phyloP scores from a whole-genome alignment of 2,113 vertebrate genomes.

The Mellivora capensis region DNA sequence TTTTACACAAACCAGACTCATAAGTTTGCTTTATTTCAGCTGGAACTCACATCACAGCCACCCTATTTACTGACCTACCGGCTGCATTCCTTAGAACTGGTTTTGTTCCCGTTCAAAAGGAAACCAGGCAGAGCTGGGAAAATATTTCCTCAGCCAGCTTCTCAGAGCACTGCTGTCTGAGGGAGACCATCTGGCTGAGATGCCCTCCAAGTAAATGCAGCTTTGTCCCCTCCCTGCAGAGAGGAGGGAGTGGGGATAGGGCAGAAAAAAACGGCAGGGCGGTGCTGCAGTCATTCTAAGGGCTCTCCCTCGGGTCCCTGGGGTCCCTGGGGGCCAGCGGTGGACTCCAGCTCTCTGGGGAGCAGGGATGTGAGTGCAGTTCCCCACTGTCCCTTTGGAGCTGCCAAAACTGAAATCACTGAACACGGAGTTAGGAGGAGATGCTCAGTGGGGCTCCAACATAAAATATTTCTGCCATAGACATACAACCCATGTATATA shows the following conservation, averaged over 20 bases:
- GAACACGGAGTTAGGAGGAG: not conserved
- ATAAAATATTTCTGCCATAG: not conserved
- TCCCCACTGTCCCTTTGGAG: not conserved
- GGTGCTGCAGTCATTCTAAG: not conserved
- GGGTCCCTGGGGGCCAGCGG: not conserved
- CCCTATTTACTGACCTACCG: conserved; percentile 52
- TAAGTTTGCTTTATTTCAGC: conserved; percentile 38
- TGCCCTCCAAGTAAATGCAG: not conserved
- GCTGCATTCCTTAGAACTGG: conserved; percentile 39
- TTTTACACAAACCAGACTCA: conserved; percentile 50
- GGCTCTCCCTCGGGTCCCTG: not conserved
- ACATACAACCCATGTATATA: not conserved
- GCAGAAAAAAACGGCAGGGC: not conserved
- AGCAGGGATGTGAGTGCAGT: accelerated
- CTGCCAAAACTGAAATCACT: not conserved
- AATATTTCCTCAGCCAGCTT: conserved; percentile 57
- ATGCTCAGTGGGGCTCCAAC: not conserved
- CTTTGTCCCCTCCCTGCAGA: not conserved
- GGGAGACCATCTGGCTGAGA: conserved; percentile 1
- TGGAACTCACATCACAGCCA: conserved; percentile 57
- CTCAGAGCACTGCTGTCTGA: not conserved
- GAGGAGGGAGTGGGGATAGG: not conserved
- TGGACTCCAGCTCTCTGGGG: not conserved
- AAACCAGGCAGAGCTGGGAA: conserved; percentile 62
- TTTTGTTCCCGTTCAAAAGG: conserved; percentile 47